phyloP scores from a whole-genome alignment of 2,113 vertebrate genomes.

The Cnemophilus loriae region DNA sequence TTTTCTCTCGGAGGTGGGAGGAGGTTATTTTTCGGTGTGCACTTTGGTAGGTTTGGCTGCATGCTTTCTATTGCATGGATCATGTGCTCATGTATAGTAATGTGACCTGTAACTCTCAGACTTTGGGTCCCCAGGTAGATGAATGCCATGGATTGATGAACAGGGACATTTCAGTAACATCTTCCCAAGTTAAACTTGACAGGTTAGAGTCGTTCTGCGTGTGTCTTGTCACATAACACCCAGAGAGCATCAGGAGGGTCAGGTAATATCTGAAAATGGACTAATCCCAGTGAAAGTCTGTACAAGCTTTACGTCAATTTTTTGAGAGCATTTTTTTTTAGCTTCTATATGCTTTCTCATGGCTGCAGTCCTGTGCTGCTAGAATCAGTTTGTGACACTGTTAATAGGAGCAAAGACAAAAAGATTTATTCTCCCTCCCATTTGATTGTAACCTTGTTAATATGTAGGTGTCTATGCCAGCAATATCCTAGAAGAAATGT shows the following conservation, averaged over 20 bases:
- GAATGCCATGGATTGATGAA: conserved; percentile 8
- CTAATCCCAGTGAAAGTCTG: background rate
- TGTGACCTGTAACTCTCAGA: background rate
- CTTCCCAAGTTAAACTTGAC: conserved; percentile 26
- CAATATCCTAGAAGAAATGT: background rate
- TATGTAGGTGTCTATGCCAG: background rate
- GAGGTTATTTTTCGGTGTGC: background rate
- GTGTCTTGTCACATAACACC: background rate
- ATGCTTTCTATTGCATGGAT: background rate
- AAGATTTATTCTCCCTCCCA: background rate
- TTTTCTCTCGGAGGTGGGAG: background rate
- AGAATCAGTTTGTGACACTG: background rate
- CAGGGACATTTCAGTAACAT: background rate
- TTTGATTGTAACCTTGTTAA: background rate
- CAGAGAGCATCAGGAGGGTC: background rate
- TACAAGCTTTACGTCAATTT: background rate
- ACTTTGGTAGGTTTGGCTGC: background rate
- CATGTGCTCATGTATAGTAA: background rate
- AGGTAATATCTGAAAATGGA: background rate
- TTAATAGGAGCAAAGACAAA: background rate
- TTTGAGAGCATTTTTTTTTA: background rate
- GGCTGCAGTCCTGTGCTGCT: background rate
- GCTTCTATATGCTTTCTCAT: background rate
- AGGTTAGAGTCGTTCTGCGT: background rate
- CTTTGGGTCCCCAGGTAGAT: conserved; percentile 11